phyloP scores from a whole-genome alignment of 2,888 invertebrate species.

The Idaea biselata region DNA sequence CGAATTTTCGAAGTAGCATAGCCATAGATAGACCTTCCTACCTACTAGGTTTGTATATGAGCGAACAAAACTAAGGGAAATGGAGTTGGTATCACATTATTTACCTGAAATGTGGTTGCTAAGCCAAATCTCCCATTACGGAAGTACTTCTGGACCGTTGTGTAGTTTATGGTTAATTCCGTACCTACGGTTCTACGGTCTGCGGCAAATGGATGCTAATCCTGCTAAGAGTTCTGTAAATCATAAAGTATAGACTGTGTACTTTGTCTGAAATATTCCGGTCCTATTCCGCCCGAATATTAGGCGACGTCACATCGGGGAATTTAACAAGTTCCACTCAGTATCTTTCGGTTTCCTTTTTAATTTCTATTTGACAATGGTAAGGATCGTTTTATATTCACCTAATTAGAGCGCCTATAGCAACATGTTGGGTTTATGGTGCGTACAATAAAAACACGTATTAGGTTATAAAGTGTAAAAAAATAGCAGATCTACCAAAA shows the following conservation, averaged over 20 bases:
- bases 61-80: background rate
- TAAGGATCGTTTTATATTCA: too few species aligned
- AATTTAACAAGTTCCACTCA: too few species aligned
- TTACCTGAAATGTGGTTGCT: conserved; percentile 1
- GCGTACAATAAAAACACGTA: too few species aligned
- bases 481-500: too few species aligned
- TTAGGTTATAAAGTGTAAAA: too few species aligned
- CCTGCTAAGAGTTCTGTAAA: background rate
- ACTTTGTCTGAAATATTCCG: background rate
- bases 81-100: background rate
- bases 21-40: background rate
- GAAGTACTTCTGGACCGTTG: background rate
- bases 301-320: too few species aligned
- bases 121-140: conserved; percentile 1
- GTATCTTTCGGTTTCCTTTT: too few species aligned
- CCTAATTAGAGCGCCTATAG: too few species aligned
- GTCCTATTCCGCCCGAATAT: background rate
- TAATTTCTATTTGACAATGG: too few species aligned
- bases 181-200: background rate
- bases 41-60: background rate
- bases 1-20: background rate
- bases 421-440: too few species aligned
- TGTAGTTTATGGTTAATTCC: background rate
- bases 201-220: conserved; percentile 1
- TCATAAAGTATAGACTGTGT: background rate